Evolutionary conservation across 2,888 invertebrate genomes (phyloP), one percentile per base, ranked within the genome.

Genomic region (Drosophila neotestacea): DNA sequence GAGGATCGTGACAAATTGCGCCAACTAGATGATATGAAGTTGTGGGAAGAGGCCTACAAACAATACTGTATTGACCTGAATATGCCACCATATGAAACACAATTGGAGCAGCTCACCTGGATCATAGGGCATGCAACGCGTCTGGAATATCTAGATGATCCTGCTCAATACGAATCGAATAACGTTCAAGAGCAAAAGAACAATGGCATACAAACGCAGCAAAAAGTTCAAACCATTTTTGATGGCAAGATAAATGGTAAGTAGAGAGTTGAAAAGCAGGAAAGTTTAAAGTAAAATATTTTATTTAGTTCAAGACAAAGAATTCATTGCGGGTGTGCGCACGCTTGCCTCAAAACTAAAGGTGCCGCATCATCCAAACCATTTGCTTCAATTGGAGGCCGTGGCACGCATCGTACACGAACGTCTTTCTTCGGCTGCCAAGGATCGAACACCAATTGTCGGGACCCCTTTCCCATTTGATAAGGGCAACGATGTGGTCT

Each of bases 301-400:
- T 9, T 10, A 27, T 38, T 60, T 92, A 98, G 98, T 98, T 93
- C 94, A 96, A 67, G 95, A 96, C 92, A 94, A 95, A 70, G 97
- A 97, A 77, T 98, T 99, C 91, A 95, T 95, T 79, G 94, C 94
- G 58, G 98, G 98, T 34, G 95, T 98, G 0, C 95, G 95, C 59
- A 94, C 94, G 4, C 92, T 99, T 55, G 96, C 97, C 0, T 95
- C 95, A 88, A 93, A 97, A 64, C 93, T 99, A 28, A 96, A 97
- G 88, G 94, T 98, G 11, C 94, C 96, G 0, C 95, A 95, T 6
- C 98, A 99, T 92, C 95, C 95, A 0, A 95, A 97, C 93, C 97
- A 97, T 84, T 93, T 97, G 16, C 91, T 96, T 6, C 96, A 96
- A 10, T 91, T 97, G 50, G 94, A 95, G 91, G 96, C 96, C 0